Evolutionary conservation across 2,888 invertebrate genomes (phyloP), one percentile per base, ranked within the genome.

Genomic region (Hyles lineata): DNA sequence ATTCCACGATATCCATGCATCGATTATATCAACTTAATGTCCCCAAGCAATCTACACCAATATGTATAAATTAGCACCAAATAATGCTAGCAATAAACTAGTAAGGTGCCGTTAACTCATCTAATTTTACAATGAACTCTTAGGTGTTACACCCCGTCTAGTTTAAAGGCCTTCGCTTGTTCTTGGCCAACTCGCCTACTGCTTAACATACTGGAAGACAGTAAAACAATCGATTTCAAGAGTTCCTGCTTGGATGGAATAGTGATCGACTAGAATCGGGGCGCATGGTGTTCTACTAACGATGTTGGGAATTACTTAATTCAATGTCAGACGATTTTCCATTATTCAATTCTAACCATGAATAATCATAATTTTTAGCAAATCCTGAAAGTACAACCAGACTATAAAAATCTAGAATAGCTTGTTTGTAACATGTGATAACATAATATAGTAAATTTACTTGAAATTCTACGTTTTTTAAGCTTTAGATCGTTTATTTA

Each of bases 151-250:
- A 78, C 73, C 74, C 29, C 32, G 29, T 72, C 70, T 70, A 70
- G 60, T 76, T 25, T 83, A 81, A 83, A 83, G 75, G 79, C 77
- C 76, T 79, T 80, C 82, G 83, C 78, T 62, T 77, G 75, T 75
- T 76, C 75, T 78, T 84, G 84, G 76, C 80, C 78, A 73, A 80
- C 77, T 84, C 78, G 76, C 83, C 86, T 86, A 85, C 83, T 83
- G 85, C 89, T 90, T 91, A 90, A 79, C 81, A 83, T 90, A 92
- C 81, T 93, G 93, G 93, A 93, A 93, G 92, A 92, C 93, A 79
- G 85, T 86, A 89, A 90, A 87, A 82, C 83, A 91, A 91, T 85
- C 74, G 79, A 79, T 80, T 77, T 78, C 78, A 77, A 78, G 77
- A 80, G 77, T 80, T 73, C 74, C 55, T 77, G 63, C 32, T 0